Conservation (phyloP, 2,113 vertebrate genomes). For the Salvelinus sp. region DNA sequence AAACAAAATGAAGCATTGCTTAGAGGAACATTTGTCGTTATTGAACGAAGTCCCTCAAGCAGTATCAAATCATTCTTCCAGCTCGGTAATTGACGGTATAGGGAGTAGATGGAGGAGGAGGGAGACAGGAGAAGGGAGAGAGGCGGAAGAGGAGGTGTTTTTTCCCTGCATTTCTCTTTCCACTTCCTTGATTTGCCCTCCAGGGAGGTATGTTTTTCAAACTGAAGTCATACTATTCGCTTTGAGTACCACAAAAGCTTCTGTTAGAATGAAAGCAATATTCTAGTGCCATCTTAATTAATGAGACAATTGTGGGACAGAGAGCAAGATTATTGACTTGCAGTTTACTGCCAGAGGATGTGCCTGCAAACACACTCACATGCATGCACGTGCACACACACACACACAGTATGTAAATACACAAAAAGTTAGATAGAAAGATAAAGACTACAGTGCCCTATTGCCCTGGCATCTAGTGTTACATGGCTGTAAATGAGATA, state of each 20-base stretch:
- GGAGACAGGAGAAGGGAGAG: too few relatives aligned
- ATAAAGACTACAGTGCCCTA: background rate
- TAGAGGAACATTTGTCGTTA: slow-evolving; percentile 29
- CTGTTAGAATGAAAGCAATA: background rate
- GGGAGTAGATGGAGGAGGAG: too few relatives aligned
- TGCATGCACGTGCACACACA: background rate
- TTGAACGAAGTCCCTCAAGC: slow-evolving; percentile 22
- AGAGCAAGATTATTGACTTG: too few relatives aligned
- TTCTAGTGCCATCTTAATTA: background rate
- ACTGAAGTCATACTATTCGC: background rate
- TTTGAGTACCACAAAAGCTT: too few relatives aligned
- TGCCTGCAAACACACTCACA: background rate
- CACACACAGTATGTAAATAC: background rate
- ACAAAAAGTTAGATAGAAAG: background rate
- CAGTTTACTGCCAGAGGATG: too few relatives aligned
- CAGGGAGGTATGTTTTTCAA: background rate
- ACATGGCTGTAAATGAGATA: background rate
- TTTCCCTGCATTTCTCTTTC: background rate
- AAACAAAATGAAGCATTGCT: background rate
- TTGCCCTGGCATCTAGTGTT: background rate
- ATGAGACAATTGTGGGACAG: too few relatives aligned
- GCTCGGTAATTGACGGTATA: slow-evolving; percentile 40
- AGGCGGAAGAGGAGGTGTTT: background rate
- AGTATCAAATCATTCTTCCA: slow-evolving; percentile 34
- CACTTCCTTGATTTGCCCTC: background rate